phyloP scores from a whole-genome alignment of 1,140 invertebrate genomes.

The Araneus ventricosus region DNA sequence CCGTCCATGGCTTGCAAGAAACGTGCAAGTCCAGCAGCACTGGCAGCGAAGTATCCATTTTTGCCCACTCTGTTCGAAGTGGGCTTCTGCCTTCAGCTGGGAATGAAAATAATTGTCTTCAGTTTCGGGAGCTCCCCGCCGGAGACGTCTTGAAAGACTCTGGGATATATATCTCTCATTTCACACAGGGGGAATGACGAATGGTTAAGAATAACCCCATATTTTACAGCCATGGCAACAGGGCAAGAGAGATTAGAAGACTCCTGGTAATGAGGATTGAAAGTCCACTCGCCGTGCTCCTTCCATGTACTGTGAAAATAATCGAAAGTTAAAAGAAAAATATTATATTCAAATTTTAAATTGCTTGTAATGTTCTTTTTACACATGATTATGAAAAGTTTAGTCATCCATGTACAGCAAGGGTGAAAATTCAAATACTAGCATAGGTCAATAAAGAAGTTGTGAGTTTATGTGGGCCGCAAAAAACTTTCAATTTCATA shows the following conservation, averaged over 20 bases:
- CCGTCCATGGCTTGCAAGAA: background rate
- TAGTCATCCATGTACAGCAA: too few relatives aligned
- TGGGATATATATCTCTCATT: conserved; percentile 44
- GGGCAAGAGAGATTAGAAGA: conserved; percentile 3
- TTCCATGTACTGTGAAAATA: conserved; percentile 9
- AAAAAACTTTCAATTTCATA: too few relatives aligned
- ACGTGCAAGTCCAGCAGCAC: background rate
- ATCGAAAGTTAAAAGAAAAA: background rate
- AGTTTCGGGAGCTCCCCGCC: background rate
- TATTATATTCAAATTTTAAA: too few relatives aligned
- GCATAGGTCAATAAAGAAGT: too few relatives aligned
- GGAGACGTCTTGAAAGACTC: conserved; percentile 47
- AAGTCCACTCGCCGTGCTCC: background rate
- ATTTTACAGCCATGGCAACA: conserved; percentile 32
- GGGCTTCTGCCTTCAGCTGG: background rate
- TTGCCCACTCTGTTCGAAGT: background rate
- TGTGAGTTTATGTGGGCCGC: too few relatives aligned
- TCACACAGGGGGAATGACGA: conserved; percentile 11
- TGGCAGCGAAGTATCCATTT: background rate
- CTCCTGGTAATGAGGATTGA: background rate
- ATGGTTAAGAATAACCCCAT: background rate
- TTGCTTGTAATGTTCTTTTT: too few relatives aligned
- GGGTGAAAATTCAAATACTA: too few relatives aligned
- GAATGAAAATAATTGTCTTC: conserved; percentile 35
- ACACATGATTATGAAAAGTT: too few relatives aligned